Conservation (phyloP, 2,113 vertebrate genomes). For the Pelobates fuscus region DNA sequence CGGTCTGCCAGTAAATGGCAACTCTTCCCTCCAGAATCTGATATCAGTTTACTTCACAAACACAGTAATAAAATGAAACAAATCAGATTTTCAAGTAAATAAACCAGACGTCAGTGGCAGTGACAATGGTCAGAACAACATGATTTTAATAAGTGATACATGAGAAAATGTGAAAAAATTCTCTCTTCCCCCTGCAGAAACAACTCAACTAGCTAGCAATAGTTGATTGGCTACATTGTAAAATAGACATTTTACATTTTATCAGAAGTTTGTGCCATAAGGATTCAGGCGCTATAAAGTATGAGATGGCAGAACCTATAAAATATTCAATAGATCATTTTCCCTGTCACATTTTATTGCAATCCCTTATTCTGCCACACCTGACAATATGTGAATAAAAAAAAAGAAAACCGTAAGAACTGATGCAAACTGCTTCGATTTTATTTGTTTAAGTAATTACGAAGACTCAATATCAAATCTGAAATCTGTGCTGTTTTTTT, state of each 20-base stretch:
- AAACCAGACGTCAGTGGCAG: slow-evolving; percentile 83
- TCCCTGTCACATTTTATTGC: slow-evolving; percentile 8
- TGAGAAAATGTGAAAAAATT: slow-evolving; percentile 54
- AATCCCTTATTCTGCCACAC: neutral
- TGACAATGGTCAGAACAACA: slow-evolving; percentile 81
- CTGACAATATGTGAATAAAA: neutral
- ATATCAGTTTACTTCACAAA: slow-evolving; percentile 83
- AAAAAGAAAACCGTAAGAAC: neutral
- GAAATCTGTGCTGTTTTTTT: neutral
- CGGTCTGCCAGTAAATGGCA: slow-evolving; percentile 85
- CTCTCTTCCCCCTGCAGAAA: slow-evolving; percentile 19
- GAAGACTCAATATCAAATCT: neutral
- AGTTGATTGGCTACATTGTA: slow-evolving; percentile 38
- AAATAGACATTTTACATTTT: slow-evolving; percentile 41
- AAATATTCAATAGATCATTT: slow-evolving; percentile 25
- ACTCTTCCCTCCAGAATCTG: slow-evolving; percentile 80
- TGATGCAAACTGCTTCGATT: neutral
- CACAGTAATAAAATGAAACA: slow-evolving; percentile 90
- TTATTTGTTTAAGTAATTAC: neutral
- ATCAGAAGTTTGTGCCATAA: slow-evolving; percentile 24
- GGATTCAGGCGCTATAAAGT: slow-evolving; percentile 4
- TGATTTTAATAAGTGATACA: slow-evolving; percentile 79
- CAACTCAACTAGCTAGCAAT: neutral
- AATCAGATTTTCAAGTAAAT: slow-evolving; percentile 90
- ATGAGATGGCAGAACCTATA: slow-evolving; percentile 27